Evolutionary conservation across 2,888 invertebrate species (phyloP).

Genomic region (Lingula anatina): DNA sequence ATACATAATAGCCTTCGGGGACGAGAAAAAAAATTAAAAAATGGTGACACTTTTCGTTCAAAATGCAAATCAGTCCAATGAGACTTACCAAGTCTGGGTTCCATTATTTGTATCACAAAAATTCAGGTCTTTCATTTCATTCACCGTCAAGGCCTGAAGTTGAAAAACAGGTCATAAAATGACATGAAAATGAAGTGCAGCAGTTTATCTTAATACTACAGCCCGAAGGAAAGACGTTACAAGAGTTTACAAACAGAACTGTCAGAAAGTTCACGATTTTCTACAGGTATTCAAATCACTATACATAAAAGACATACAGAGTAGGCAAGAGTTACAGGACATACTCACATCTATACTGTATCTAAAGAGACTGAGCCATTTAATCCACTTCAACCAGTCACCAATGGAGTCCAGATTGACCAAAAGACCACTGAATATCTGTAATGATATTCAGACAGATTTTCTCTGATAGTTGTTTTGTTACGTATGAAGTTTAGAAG

Average conservation of each 20-base stretch:
- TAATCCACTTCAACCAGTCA: constrained; percentile 43
- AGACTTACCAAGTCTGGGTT: constrained; percentile 14
- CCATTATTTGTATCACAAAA: constrained; percentile 13
- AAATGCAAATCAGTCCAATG: not conserved
- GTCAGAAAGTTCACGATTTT: too few relatives aligned
- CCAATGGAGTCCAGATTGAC: constrained; percentile 42
- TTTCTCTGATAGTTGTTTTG: too few relatives aligned
- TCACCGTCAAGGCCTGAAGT: constrained; percentile 32
- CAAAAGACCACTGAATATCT: constrained; percentile 50
- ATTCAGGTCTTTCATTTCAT: constrained; percentile 33
- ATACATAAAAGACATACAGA: not conserved
- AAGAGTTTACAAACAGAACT: not conserved
- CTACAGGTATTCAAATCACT: too few relatives aligned
- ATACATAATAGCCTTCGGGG: too few relatives aligned
- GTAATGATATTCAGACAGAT: too few relatives aligned
- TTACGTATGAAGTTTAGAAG: too few relatives aligned
- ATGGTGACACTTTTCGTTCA: too few relatives aligned
- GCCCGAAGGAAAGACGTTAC: too few relatives aligned
- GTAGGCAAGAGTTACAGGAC: not conserved
- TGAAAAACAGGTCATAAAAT: not conserved
- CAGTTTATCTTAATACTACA: not conserved
- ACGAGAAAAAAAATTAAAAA: too few relatives aligned
- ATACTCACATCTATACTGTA: constrained; percentile 41
- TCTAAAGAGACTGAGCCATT: constrained; percentile 46
- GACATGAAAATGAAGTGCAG: not conserved